Conservation (phyloP, 2,113 vertebrate genomes). For the Narcine bancroftii region DNA sequence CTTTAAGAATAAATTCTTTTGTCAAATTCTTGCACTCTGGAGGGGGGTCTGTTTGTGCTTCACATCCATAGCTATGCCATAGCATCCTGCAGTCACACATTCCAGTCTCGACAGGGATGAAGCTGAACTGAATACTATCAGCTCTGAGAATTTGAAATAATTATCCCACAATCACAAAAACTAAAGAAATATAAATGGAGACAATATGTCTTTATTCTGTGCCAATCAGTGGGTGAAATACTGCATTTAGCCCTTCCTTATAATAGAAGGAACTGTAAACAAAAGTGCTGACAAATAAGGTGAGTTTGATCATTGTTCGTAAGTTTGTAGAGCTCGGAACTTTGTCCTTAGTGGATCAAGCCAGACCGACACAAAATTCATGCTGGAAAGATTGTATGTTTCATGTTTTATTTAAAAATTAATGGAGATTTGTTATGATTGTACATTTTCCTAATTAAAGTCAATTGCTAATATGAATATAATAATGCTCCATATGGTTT, state of each 20-base stretch:
- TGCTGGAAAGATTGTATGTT: neutral
- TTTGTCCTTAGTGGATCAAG: neutral
- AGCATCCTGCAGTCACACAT: neutral
- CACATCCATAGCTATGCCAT: slow-evolving; percentile 27
- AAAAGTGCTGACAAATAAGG: neutral
- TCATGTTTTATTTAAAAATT: neutral
- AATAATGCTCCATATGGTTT: too few relatives aligned
- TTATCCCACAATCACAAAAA: neutral
- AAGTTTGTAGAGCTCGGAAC: neutral
- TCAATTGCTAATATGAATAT: neutral
- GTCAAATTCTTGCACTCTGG: neutral
- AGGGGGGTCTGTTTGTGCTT: slow-evolving; percentile 5
- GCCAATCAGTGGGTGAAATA: neutral
- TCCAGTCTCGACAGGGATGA: slow-evolving; percentile 15
- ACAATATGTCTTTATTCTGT: neutral
- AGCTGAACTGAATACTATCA: neutral
- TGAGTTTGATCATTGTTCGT: neutral
- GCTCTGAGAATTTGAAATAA: slow-evolving; percentile 28
- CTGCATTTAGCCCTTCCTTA: neutral
- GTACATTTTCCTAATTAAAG: neutral
- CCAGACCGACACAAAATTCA: neutral
- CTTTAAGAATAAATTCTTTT: neutral
- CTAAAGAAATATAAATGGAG: neutral
- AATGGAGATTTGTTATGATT: neutral
- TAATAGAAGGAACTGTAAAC: neutral